A percentile compares a stretch with the other conserved stretches of the same genome.
These are phyloP conservation scores for Vireo griseus DNA, from an alignment of 2,797 vertebrate species.

Conservation along the genomic window DNA sequence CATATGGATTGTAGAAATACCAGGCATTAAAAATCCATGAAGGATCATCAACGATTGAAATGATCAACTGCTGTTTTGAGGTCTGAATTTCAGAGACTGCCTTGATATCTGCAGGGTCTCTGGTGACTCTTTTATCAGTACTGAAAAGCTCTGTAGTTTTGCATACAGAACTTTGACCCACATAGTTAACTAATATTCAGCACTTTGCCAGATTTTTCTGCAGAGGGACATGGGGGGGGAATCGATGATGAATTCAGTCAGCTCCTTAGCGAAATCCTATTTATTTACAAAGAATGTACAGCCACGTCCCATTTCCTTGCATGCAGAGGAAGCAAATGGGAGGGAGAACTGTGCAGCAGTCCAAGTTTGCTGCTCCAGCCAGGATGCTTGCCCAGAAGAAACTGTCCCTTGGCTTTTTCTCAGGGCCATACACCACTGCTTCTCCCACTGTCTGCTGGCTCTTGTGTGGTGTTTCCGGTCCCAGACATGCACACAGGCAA, in stretches of 20 bases:
- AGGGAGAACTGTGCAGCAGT: not conserved
- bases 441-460: constrained; percentile 64
- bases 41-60: not conserved
- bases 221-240: fast-evolving
- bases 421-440: constrained; percentile 52
- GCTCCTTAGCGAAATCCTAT: not conserved
- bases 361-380: constrained; percentile 49
- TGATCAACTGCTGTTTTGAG: not conserved
- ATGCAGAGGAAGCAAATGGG: constrained; percentile 42
- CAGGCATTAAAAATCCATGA: constrained; percentile 26
- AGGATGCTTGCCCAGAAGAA: constrained; percentile 59
- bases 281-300: constrained; percentile 49
- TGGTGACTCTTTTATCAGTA: not conserved
- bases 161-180: not conserved
- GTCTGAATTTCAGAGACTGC: not conserved
- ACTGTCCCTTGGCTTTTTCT: constrained; percentile 59
- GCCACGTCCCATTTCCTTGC: constrained; percentile 55
- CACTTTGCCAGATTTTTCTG: not conserved
- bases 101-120: not conserved
- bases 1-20: constrained; percentile 3
- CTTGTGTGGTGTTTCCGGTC: constrained; percentile 29
- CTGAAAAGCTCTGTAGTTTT: not conserved
- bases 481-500: constrained; percentile 44
- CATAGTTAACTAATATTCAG: not conserved
- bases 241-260: not conserved